These are phyloP conservation scores for Pemphigus obesinymphae DNA, from an alignment of 1,140 invertebrate species.

Conservation along the genomic window DNA sequence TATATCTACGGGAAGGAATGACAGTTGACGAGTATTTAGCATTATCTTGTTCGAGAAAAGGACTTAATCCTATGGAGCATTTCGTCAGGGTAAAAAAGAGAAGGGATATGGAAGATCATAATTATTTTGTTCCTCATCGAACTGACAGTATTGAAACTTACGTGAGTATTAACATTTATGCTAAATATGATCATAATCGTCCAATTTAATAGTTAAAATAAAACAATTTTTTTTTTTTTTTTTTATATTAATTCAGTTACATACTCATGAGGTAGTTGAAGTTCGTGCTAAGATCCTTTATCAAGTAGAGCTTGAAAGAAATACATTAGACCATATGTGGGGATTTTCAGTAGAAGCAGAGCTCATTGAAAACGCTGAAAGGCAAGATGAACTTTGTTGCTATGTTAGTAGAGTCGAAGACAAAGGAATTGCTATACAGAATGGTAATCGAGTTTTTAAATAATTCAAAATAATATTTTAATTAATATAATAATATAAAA, in stretches of 20 bases:
- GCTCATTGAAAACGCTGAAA: slow-evolving; percentile 88
- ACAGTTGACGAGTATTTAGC: slow-evolving; percentile 92
- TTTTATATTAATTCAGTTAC: slow-evolving; percentile 60
- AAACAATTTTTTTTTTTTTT: slow-evolving; percentile 38
- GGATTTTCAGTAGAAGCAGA: slow-evolving; percentile 96
- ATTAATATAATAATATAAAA: not conserved
- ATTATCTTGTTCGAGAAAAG: slow-evolving; percentile 82
- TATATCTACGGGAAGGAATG: slow-evolving; percentile 83
- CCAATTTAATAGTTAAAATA: not conserved
- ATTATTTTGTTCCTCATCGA: slow-evolving; percentile 90
- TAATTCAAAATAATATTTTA: no score
- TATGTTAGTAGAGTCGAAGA: slow-evolving; percentile 93
- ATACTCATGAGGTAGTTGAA: slow-evolving; percentile 92
- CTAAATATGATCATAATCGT: not conserved
- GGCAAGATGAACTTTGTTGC: slow-evolving; percentile 93
- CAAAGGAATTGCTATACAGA: slow-evolving; percentile 89
- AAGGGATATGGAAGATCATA: slow-evolving; percentile 89
- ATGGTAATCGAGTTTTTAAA: slow-evolving; percentile 62
- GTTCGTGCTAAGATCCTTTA: slow-evolving; percentile 95
- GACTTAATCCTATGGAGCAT: slow-evolving; percentile 87
- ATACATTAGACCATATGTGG: slow-evolving; percentile 90
- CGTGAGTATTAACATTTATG: slow-evolving; percentile 60
- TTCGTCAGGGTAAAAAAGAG: slow-evolving; percentile 92
- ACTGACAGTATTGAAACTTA: slow-evolving; percentile 91
- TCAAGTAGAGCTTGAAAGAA: slow-evolving; percentile 87